Percentiles rank a stretch among this genome's conserved stretches.
Evolutionary conservation across 2,113 vertebrate genomes (phyloP).

Genomic region (Phasianus colchicus): DNA sequence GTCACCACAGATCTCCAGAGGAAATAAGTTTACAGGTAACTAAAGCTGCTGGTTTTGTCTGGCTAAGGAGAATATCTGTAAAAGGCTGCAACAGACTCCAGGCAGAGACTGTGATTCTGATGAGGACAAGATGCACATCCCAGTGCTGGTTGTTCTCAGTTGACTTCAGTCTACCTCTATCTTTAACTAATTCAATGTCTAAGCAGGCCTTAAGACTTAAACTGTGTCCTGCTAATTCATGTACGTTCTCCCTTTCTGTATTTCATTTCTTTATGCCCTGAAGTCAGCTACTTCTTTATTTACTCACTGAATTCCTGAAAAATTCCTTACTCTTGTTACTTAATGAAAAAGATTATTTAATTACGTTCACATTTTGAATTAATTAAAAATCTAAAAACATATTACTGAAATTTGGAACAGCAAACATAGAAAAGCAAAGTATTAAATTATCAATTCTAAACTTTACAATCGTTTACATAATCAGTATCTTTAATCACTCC

Average conservation of each 20-base stretch:
- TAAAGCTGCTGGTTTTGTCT: neutral
- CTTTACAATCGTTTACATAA: neutral
- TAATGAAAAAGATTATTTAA: neutral
- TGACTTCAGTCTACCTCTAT: neutral
- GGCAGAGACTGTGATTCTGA: neutral
- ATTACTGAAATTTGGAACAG: neutral
- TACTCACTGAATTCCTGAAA: neutral
- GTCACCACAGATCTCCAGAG: neutral
- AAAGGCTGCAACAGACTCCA: neutral
- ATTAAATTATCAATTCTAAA: neutral
- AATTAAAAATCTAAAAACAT: neutral
- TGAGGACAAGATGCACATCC: neutral
- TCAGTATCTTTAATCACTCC: neutral
- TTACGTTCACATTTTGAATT: neutral
- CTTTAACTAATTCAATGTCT: neutral
- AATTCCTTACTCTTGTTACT: neutral
- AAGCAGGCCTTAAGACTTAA: neutral
- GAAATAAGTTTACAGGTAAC: slow-evolving; percentile 24
- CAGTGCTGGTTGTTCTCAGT: neutral
- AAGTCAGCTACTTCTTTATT: neutral
- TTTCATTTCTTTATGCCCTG: neutral
- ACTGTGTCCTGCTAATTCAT: neutral
- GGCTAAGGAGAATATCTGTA: neutral
- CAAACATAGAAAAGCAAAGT: neutral
- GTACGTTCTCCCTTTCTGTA: neutral